Conservation (phyloP, 2,888 invertebrate species). For the Trisateles emortualis region DNA sequence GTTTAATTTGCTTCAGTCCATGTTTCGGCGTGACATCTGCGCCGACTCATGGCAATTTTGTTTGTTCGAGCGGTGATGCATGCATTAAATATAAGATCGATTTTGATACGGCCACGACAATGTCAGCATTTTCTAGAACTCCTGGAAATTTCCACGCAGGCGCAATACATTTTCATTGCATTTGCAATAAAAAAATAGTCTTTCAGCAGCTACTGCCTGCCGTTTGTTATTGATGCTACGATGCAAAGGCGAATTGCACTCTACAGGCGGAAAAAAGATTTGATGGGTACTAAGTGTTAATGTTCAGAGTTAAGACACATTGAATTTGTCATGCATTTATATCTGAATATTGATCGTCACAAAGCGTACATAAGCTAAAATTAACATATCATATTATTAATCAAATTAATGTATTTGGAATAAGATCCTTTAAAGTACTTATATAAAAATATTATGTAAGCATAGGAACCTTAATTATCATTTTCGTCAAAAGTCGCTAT, state of each 20-base stretch:
- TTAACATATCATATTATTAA: constrained; percentile 31
- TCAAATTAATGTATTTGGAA: constrained; percentile 32
- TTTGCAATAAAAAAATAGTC: no score
- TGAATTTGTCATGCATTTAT: constrained; percentile 45
- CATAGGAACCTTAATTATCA: constrained; percentile 84
- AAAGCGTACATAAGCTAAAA: constrained; percentile 40
- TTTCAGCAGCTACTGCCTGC: no score
- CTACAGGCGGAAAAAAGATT: neutral
- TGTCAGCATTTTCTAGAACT: no score
- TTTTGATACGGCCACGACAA: no score
- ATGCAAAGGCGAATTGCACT: neutral
- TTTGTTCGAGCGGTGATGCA: no score
- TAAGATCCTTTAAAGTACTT: constrained; percentile 28
- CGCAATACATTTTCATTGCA: no score
- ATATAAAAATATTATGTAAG: constrained; percentile 43
- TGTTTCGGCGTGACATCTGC: no score
- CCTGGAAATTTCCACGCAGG: no score
- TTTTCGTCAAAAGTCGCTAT: constrained; percentile 76
- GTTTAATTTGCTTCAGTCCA: no score
- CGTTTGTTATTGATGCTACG: neutral
- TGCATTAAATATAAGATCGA: no score
- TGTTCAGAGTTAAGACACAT: constrained; percentile 36
- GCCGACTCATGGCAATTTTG: no score
- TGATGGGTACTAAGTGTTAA: constrained; percentile 13
- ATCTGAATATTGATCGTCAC: constrained; percentile 48